These are phyloP conservation scores for Centroberyx gerrardi DNA, from an alignment of 2,797 vertebrate genomes.

Conservation along the genomic window DNA sequence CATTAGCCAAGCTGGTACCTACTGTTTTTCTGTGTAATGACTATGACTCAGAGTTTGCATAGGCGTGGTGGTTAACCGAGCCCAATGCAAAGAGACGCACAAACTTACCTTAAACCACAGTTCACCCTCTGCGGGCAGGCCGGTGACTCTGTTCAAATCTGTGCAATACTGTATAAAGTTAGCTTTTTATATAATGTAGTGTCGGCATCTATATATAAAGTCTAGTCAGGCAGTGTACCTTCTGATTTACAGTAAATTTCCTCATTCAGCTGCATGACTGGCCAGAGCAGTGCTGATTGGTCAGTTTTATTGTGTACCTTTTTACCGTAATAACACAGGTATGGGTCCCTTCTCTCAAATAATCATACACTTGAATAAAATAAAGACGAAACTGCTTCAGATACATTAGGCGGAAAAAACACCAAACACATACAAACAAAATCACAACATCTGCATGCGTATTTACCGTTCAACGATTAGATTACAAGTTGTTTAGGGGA, in stretches of 20 bases:
- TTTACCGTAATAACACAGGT: conserved; percentile 63
- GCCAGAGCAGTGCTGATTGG: conserved; percentile 54
- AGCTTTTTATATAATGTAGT: neutral
- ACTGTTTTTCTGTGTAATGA: neutral
- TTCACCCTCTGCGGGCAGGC: neutral
- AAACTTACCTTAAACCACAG: conserved; percentile 48
- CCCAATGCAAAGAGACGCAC: neutral
- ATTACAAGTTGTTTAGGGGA: neutral
- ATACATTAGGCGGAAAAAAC: accelerated
- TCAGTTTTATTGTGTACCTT: conserved; percentile 30
- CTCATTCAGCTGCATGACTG: neutral
- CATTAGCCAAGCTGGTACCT: neutral
- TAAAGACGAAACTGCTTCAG: neutral
- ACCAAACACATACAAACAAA: neutral
- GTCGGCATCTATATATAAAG: neutral
- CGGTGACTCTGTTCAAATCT: neutral
- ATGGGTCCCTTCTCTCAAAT: neutral
- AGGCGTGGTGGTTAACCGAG: conserved; percentile 13
- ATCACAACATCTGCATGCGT: neutral
- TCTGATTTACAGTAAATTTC: conserved; percentile 21
- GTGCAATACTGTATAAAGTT: neutral
- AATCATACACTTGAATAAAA: neutral
- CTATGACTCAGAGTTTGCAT: conserved; percentile 33
- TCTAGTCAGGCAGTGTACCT: neutral
- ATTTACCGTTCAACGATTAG: neutral